Evolutionary conservation across 1,140 invertebrate species (phyloP), one percentile per base, ranked within the genome.

Genomic region (Drosophila seguyi): DNA sequence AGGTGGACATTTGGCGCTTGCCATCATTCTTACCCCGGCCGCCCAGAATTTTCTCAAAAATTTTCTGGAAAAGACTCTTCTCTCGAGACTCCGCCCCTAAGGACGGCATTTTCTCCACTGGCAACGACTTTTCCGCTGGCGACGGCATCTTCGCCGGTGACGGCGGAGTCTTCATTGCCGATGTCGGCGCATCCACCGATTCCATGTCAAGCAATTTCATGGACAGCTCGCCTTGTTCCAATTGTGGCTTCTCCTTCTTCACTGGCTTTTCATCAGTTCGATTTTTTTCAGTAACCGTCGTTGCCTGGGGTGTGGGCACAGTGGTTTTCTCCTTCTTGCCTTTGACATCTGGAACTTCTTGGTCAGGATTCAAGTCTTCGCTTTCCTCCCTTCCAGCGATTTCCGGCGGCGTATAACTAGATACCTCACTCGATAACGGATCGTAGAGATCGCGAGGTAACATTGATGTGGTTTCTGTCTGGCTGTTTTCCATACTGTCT

Each of bases 31-130:
- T 66, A 8, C 29, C 44, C 2, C 18, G 18, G 0, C 47, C 22
- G 14, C 66, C 66, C 6, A 69, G 13, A 6, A 69, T 44, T 38
- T 45, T 69, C 5, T 69, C 66, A 7, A 69, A 69, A 11, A 69
- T 8, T 4, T 52, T 34, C 29, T 55, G 39, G 0, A 69, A 7
- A 7, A 69, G 4, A 8, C 18, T 18, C 13, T 45, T 69, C 5
- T 67, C 38, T 10, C 10, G 29, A 13, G 31, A 7, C 5, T 36
- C 10, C 7, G 6, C 1, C 0, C n/a, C 6, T 6, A 16, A 8
- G 25, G 3, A 3, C 7, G 45, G n/a, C 8, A n/a, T 18, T 7
- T 13, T 38, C 34, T n/a, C 7, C 1, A 10, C 8, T 6, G 31
- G 10, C 27, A 1, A 13, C 6, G 27, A 34, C 41, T 42, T 42